These are phyloP conservation scores for Rhodeus uyekii DNA, from an alignment of 2,797 vertebrate genomes.

Conservation along the genomic window DNA sequence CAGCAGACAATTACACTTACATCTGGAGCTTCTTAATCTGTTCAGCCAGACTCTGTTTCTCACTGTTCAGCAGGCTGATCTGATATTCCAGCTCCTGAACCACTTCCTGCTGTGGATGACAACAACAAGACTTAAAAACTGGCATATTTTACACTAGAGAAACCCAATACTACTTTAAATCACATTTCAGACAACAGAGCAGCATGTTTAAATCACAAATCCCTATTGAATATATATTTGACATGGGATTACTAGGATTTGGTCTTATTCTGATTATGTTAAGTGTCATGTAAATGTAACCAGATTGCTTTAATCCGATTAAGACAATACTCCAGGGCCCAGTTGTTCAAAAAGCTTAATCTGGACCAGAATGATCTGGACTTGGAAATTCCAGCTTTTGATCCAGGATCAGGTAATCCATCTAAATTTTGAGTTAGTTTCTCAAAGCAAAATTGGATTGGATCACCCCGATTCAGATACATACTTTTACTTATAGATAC, in stretches of 20 bases:
- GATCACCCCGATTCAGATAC: neutral
- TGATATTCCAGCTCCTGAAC: constrained; percentile 96
- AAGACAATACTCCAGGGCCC: neutral
- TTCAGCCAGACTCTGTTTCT: constrained; percentile 91
- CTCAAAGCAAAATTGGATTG: neutral
- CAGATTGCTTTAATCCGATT: neutral
- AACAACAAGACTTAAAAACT: neutral
- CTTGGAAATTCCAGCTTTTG: neutral
- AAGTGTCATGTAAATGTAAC: neutral
- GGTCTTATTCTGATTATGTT: neutral
- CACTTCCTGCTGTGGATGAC: constrained; percentile 71
- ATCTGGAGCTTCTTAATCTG: constrained; percentile 95
- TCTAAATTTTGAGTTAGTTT: neutral
- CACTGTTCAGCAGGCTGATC: constrained; percentile 89
- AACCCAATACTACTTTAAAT: neutral
- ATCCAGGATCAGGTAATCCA: neutral
- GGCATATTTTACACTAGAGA: neutral
- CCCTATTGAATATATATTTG: neutral
- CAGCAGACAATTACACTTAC: constrained; percentile 65
- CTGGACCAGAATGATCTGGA: neutral
- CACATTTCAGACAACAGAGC: neutral
- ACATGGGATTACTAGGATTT: neutral
- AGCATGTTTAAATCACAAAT: neutral
- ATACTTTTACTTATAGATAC: no score
- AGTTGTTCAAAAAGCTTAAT: neutral